A percentile compares a stretch with the other conserved stretches of the same genome.
phyloP scores from a whole-genome alignment of 2,797 vertebrate genomes.

The Cryptoprocta ferox region DNA sequence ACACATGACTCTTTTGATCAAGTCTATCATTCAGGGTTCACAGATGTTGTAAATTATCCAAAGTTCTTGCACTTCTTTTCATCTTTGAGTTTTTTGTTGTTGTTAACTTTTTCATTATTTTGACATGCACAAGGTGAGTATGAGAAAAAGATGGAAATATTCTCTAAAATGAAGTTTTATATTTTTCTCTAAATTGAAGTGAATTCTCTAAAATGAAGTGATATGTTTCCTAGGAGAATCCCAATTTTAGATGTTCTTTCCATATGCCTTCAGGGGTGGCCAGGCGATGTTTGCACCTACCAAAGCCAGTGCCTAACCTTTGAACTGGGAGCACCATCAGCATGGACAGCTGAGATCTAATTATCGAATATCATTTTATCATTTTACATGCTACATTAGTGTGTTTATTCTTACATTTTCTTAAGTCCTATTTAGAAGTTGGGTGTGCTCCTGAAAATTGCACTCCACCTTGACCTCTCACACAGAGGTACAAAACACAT shows the following conservation, averaged over 20 bases:
- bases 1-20: background rate
- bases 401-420: background rate
- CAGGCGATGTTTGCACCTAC: background rate
- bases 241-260: background rate
- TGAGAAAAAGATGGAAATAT: conserved; percentile 5
- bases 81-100: background rate
- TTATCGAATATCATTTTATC: background rate
- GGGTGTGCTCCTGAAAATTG: background rate
- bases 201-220: background rate
- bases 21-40: background rate
- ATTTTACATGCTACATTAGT: background rate
- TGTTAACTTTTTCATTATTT: conserved; percentile 6
- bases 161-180: background rate
- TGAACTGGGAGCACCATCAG: background rate
- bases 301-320: background rate
- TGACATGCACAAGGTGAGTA: background rate
- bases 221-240: background rate
- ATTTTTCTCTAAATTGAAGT: background rate
- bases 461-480: background rate
- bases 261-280: background rate
- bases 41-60: background rate
- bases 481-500: background rate
- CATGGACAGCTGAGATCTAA: background rate
- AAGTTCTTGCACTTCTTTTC: conserved; percentile 17
- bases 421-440: background rate